Percentiles rank a stretch among this genome's conserved stretches.
These are phyloP conservation scores for Diprion similis DNA, from an alignment of 1,140 invertebrate species.

Conservation along the genomic window DNA sequence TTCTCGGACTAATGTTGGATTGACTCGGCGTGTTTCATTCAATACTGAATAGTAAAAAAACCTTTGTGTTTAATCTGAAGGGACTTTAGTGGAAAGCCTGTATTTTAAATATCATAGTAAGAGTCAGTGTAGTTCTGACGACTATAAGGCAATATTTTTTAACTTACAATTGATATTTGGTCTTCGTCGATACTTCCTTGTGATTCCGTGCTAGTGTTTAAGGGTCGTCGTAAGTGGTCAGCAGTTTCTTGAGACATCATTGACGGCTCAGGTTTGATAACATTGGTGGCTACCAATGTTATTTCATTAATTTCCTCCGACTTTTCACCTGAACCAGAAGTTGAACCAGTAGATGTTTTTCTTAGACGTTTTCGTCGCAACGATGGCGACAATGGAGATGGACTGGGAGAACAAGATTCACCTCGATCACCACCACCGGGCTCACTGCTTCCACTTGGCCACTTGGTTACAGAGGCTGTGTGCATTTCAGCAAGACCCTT, in stretches of 20 bases:
- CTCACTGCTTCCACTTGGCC: conserved; percentile 63
- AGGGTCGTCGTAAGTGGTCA: conserved; percentile 46
- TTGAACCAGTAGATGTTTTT: conserved; percentile 75
- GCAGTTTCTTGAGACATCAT: conserved; percentile 48
- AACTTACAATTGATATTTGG: conserved; percentile 57
- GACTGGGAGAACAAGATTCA: conserved; percentile 54
- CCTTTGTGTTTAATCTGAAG: too few relatives aligned
- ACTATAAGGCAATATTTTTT: neutral
- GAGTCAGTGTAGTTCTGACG: too few relatives aligned
- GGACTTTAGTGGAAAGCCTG: too few relatives aligned
- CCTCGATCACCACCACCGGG: conserved; percentile 48
- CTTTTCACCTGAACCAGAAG: conserved; percentile 66
- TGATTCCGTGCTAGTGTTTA: conserved; percentile 56
- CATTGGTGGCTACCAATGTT: conserved; percentile 59
- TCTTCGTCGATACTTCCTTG: conserved; percentile 62
- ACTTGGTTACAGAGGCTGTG: conserved; percentile 71
- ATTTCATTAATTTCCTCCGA: conserved; percentile 63
- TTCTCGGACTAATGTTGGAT: too few relatives aligned
- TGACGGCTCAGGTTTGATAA: conserved; percentile 60
- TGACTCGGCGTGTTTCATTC: too few relatives aligned
- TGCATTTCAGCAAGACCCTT: conserved; percentile 88
- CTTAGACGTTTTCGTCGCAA: conserved; percentile 69
- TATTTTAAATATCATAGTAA: too few relatives aligned
- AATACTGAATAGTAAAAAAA: too few relatives aligned
- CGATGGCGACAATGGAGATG: conserved; percentile 54